phyloP scores from a whole-genome alignment of 2,113 vertebrate genomes.

The Camelus dromedarius region DNA sequence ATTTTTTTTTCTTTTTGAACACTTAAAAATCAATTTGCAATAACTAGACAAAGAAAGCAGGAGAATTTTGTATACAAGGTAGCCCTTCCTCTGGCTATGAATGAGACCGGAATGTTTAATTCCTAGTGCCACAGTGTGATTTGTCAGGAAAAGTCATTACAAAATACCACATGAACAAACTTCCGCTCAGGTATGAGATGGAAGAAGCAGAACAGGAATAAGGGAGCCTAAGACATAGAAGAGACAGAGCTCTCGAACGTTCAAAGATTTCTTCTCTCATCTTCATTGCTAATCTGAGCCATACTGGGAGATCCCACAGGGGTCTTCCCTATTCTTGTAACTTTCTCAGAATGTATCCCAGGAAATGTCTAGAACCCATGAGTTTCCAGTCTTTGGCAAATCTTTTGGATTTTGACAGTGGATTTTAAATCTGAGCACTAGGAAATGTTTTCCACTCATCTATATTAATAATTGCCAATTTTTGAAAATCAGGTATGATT shows the following conservation, averaged over 20 bases:
- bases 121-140: background rate
- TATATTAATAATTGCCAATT: constrained; percentile 14
- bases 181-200: background rate
- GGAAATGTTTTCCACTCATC: background rate
- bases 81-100: background rate
- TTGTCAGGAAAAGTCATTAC: background rate
- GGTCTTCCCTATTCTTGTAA: background rate
- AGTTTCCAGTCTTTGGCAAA: background rate
- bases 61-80: background rate
- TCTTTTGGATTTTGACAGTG: background rate
- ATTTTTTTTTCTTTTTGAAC: background rate
- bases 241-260: background rate
- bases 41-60: background rate
- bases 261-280: background rate
- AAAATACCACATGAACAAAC: background rate
- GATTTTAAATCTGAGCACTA: constrained; percentile 8
- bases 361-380: background rate
- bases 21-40: constrained; percentile 6
- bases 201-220: background rate
- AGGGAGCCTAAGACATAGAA: background rate
- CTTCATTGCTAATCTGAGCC: background rate
- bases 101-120: background rate
- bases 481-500: background rate
- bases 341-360: background rate
- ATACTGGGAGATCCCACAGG: background rate